Percentiles rank a stretch among this genome's conserved stretches.
Evolutionary conservation across 1,140 invertebrate genomes (phyloP).

Genomic region (Caerostris darwini): DNA sequence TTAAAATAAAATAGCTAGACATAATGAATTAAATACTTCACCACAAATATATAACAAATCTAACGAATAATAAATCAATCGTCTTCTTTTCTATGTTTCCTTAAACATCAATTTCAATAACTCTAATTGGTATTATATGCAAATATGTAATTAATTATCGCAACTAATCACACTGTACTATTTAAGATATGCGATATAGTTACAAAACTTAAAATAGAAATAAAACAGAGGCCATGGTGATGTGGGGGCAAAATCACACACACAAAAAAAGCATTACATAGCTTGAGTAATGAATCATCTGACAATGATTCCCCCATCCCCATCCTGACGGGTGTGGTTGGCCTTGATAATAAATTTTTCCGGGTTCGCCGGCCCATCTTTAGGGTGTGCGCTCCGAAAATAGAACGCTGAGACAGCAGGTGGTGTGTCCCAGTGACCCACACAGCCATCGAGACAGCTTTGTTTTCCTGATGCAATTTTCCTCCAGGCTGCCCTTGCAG

Average conservation of each 20-base stretch:
- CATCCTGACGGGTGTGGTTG: slow-evolving; percentile 34
- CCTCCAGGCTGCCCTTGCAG: slow-evolving; percentile 47
- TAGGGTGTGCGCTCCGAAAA: not conserved
- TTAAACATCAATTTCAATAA: too few species aligned
- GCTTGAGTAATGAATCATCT: not conserved
- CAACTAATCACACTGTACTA: too few species aligned
- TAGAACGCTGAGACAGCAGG: slow-evolving; percentile 45
- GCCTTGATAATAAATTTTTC: slow-evolving; percentile 59
- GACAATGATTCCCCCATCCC: not conserved
- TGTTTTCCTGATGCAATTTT: slow-evolving; percentile 20
- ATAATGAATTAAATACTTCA: too few species aligned
- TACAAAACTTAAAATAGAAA: not conserved
- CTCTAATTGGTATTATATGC: too few species aligned
- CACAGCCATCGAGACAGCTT: not conserved
- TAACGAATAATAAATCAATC: too few species aligned
- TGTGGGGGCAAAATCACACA: not conserved
- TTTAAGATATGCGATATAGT: too few species aligned
- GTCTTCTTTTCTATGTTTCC: too few species aligned
- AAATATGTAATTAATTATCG: too few species aligned
- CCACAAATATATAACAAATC: too few species aligned
- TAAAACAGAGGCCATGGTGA: not conserved
- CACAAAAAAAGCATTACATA: not conserved
- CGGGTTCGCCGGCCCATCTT: slow-evolving; percentile 60
- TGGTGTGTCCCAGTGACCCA: slow-evolving; percentile 47
- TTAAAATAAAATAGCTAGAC: too few species aligned